phyloP scores from a whole-genome alignment of 2,888 invertebrate genomes.

The Argyra leucocephala region DNA sequence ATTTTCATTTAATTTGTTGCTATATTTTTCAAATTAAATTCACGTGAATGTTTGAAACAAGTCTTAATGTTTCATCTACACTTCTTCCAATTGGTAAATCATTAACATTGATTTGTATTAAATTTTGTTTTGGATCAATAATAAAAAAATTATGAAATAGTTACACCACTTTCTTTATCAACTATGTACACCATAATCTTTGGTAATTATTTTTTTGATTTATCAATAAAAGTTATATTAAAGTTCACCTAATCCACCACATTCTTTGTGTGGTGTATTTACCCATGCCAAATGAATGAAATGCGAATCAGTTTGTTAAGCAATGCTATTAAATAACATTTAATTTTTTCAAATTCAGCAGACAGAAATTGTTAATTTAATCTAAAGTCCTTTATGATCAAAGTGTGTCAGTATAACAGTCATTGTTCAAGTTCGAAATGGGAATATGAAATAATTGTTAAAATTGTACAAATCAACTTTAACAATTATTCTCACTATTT shows the following conservation, averaged over 20 bases:
- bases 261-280: constrained; percentile 85
- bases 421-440: too few relatives aligned
- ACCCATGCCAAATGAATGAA: constrained; percentile 96
- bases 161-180: constrained; percentile 80
- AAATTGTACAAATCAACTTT: too few relatives aligned
- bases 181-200: constrained; percentile 83
- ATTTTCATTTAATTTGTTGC: too few relatives aligned
- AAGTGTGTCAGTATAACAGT: too few relatives aligned
- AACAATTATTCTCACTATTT: too few relatives aligned
- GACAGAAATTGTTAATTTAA: too few relatives aligned
- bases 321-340: constrained; percentile 82
- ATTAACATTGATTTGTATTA: constrained; percentile 92
- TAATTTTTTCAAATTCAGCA: constrained; percentile 71
- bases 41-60: constrained; percentile 98
- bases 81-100: constrained; percentile 89
- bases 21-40: too few relatives aligned
- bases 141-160: constrained; percentile 93
- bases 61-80: constrained; percentile 86
- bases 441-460: too few relatives aligned
- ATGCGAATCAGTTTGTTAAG: constrained; percentile 93
- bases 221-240: constrained; percentile 90
- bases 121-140: constrained; percentile 76
- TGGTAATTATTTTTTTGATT: constrained; percentile 72
- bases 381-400: too few relatives aligned
- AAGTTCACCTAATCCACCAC: constrained; percentile 91